Evolutionary conservation across 2,797 vertebrate genomes (phyloP), one percentile per base, ranked within the genome.

Genomic region (Rhinogobio ventralis): DNA sequence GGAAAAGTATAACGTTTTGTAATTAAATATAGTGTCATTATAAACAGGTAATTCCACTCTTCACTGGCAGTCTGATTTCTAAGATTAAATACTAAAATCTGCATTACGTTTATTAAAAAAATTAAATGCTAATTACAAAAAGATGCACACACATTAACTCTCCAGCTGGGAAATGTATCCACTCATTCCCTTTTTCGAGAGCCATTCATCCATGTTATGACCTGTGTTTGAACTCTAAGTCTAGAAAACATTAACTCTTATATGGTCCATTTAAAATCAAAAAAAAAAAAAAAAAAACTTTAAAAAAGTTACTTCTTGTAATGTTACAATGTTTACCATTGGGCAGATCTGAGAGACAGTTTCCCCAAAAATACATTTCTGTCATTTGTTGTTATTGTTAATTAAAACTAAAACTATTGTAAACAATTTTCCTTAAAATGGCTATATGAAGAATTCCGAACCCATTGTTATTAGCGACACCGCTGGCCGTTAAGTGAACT

Each of bases 171-270:
- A 79, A 49, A 33, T 33, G 60, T 67, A 23, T 36, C 13, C 64
- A 23, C 36, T 79, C 62, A 39, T 36, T 53, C 7, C 10, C 25
- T 69, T 42, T 42, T 55, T 55, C 5, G 8, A 68, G 36, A 72
- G 11, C 13, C 49, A 55, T 55, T 81, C 30, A 57, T 23, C 36
- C 33, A 60, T 28, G 79, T 10, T 6, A 45, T 73, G 17, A 73
- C 39, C 68, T 73, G 30, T 33, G 36, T 6, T 82, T 82, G 51
- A 82, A 62, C 68, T 45, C 30, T 5, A 60, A 14, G 51, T 69
- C 49, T 57, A 82, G 53, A 72, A 82, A 82, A 82, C 39, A 60
- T 82, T 82, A 82, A 72, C 80, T 60, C 6, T 36, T 53, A 60
- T 45, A 82, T 15, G 39, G 13, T 28, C n/a, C 53, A n/a, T 82